phyloP scores from a whole-genome alignment of 1,140 invertebrate genomes.

The Trachymyrmex cornetzi region DNA sequence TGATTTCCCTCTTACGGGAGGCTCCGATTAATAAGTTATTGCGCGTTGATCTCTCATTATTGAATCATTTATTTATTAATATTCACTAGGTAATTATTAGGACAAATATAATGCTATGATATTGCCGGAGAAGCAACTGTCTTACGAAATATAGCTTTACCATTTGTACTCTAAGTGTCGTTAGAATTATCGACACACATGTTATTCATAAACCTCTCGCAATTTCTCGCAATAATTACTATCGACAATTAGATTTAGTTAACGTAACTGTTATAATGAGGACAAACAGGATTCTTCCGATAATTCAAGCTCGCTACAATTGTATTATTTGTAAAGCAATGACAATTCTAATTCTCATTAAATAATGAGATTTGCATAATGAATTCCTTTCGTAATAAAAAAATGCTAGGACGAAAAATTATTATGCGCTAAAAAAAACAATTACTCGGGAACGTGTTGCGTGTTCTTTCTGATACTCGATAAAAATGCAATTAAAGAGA shows the following conservation, averaged over 20 bases:
- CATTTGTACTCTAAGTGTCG: neutral
- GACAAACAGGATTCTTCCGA: neutral
- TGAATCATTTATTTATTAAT: constrained; percentile 18
- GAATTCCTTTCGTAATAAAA: neutral
- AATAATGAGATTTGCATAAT: constrained; percentile 16
- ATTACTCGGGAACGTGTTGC: neutral
- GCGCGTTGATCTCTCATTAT: constrained; percentile 8
- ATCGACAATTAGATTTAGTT: neutral
- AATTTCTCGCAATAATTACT: neutral
- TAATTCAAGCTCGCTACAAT: neutral
- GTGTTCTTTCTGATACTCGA: constrained; percentile 7
- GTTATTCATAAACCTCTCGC: neutral
- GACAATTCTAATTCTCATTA: neutral
- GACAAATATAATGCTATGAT: neutral
- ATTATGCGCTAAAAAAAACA: neutral
- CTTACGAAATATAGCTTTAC: neutral
- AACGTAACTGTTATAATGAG: constrained; percentile 17
- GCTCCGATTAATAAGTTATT: constrained; percentile 38
- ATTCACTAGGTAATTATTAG: neutral
- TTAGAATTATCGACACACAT: too few species aligned
- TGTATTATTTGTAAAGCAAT: neutral
- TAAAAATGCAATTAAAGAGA: constrained; percentile 33
- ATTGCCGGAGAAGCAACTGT: neutral
- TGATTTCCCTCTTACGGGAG: constrained; percentile 8
- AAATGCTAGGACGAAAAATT: neutral